Conservation (phyloP, 2,797 vertebrate genomes). For the Australoheros facetus region DNA sequence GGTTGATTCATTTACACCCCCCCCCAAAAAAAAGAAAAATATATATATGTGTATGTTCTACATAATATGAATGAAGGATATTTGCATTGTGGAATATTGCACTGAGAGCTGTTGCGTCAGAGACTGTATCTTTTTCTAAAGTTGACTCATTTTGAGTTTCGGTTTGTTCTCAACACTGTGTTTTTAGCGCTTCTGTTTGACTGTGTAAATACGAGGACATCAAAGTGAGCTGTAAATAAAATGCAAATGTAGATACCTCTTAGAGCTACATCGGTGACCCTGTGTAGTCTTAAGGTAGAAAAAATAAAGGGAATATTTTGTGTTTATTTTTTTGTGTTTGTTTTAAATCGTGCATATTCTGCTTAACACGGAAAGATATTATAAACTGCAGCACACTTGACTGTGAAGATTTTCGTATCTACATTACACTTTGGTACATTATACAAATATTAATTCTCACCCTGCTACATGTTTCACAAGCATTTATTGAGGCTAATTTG, state of each 20-base stretch:
- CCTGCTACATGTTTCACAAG: neutral
- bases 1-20: conserved; percentile 71
- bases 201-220: conserved; percentile 91
- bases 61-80: conserved; percentile 81
- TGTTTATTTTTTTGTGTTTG: conserved; percentile 80
- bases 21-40: neutral
- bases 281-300: conserved; percentile 96
- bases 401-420: neutral
- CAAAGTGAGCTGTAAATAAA: conserved; percentile 93
- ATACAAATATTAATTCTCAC: conserved; percentile 8
- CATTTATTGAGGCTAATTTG: conserved; percentile 26
- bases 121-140: conserved; percentile 86
- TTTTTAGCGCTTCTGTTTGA: conserved; percentile 95
- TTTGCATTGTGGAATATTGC: conserved; percentile 88
- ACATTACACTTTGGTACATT: neutral
- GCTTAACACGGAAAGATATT: neutral
- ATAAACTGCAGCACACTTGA: neutral
- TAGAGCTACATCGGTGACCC: conserved; percentile 92
- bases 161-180: conserved; percentile 90
- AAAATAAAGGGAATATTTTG: conserved; percentile 88
- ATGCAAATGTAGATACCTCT: conserved; percentile 98
- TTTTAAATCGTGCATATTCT: conserved; percentile 9
- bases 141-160: conserved; percentile 88
- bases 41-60: conserved; percentile 62
- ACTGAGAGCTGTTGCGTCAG: conserved; percentile 88